phyloP scores from a whole-genome alignment of 1,140 invertebrate genomes.

The Matsumurasca onukii region DNA sequence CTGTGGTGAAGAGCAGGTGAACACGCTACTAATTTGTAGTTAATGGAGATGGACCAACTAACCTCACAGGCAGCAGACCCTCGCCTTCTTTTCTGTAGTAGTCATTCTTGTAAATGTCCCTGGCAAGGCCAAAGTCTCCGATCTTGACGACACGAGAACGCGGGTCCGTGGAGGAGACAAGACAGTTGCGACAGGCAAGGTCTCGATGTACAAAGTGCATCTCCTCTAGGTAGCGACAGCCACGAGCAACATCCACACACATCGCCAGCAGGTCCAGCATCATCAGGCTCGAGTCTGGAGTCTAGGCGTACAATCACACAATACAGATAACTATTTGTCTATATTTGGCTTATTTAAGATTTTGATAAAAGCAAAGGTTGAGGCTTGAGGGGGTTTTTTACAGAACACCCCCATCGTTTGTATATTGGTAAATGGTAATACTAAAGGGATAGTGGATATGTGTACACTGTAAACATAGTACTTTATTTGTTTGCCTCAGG shows the following conservation, averaged over 20 bases:
- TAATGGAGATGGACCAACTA: too few relatives aligned
- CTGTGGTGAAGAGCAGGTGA: too few relatives aligned
- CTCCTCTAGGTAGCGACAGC: conserved; percentile 90
- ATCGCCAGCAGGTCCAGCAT: conserved; percentile 85
- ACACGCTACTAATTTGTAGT: too few relatives aligned
- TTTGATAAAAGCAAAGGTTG: background rate
- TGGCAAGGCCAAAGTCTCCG: conserved; percentile 91
- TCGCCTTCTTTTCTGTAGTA: conserved; percentile 92
- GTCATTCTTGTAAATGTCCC: conserved; percentile 95
- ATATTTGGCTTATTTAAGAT: too few relatives aligned
- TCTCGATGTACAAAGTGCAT: conserved; percentile 97
- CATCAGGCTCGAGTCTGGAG: conserved; percentile 59
- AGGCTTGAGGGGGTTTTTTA: background rate
- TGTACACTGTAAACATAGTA: too few relatives aligned
- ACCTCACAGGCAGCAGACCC: conserved; percentile 64
- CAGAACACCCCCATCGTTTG: too few relatives aligned
- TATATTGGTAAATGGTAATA: too few relatives aligned
- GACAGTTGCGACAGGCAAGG: conserved; percentile 90
- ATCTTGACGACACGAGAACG: conserved; percentile 87
- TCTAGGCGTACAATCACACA: too few relatives aligned
- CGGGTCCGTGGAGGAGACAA: conserved; percentile 74
- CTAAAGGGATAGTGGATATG: too few relatives aligned
- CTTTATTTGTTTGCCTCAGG: too few relatives aligned
- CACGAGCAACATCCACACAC: conserved; percentile 92
- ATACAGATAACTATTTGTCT: too few relatives aligned